Conservation (phyloP, 2,113 vertebrate species). For the Nansenia antarctica region DNA sequence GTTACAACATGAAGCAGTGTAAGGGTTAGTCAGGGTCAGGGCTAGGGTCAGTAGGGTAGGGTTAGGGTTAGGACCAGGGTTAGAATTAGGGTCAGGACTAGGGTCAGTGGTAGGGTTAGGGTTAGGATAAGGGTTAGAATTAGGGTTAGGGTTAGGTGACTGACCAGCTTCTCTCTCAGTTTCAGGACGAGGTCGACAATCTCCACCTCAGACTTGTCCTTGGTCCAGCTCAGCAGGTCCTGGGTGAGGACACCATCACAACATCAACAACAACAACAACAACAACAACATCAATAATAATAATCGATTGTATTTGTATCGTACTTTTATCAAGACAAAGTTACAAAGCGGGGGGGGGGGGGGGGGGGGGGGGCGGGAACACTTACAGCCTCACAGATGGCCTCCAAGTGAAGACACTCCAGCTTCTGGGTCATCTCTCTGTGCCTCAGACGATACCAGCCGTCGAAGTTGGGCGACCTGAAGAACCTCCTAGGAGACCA, state of each 20-base stretch:
- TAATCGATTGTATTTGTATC: not conserved
- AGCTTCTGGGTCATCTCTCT: conserved; percentile 91
- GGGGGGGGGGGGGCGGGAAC: not conserved
- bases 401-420: conserved; percentile 90
- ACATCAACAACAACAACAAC: no score
- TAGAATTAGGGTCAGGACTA: no score
- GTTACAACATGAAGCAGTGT: no score
- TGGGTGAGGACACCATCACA: conserved; percentile 45
- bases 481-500: conserved; percentile 83
- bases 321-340: not conserved
- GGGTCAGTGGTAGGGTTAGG: no score
- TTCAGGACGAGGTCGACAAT: conserved; percentile 92
- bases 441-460: conserved; percentile 91
- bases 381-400: conserved; percentile 85
- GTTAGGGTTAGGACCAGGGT: no score
- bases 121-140: no score
- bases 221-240: conserved; percentile 89
- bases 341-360: no score
- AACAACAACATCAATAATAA: not conserved
- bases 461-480: conserved; percentile 91
- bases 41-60: no score
- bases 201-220: conserved; percentile 94
- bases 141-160: conserved; percentile 16
- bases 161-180: conserved; percentile 90
- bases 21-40: no score